These are phyloP conservation scores for Okamejei kenojei DNA, from an alignment of 2,797 vertebrate species.

Conservation along the genomic window DNA sequence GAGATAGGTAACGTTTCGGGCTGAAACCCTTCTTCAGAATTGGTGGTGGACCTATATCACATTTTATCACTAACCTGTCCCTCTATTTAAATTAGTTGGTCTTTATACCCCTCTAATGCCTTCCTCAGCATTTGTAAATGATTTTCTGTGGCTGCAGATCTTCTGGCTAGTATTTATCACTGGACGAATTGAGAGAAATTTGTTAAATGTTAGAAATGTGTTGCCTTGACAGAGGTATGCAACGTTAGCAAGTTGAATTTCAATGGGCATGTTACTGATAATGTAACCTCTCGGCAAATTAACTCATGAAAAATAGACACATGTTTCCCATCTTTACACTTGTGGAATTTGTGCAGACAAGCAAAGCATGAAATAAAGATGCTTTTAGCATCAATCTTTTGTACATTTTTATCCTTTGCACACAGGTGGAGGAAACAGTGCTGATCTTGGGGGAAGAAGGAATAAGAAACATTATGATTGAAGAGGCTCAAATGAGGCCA, in stretches of 20 bases:
- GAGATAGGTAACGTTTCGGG: too few species aligned
- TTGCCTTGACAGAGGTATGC: background rate
- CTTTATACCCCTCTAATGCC: background rate
- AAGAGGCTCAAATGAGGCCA: background rate
- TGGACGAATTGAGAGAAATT: background rate
- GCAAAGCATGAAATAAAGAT: background rate
- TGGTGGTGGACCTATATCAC: too few species aligned
- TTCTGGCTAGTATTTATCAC: background rate
- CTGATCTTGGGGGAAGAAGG: background rate
- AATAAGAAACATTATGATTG: background rate
- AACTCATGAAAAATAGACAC: background rate
- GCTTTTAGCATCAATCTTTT: background rate
- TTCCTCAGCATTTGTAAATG: background rate
- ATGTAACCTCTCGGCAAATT: background rate
- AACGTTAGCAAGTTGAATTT: background rate
- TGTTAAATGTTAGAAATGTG: background rate
- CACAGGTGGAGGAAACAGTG: background rate
- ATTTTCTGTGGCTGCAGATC: background rate
- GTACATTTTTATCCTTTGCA: too few species aligned
- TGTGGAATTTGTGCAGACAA: background rate
- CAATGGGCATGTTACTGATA: background rate
- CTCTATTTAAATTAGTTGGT: background rate
- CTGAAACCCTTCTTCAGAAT: too few species aligned
- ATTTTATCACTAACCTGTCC: background rate
- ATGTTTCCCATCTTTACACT: background rate